Conservation (phyloP, 2,888 invertebrate genomes). For the Eugnorisma glareosa region DNA sequence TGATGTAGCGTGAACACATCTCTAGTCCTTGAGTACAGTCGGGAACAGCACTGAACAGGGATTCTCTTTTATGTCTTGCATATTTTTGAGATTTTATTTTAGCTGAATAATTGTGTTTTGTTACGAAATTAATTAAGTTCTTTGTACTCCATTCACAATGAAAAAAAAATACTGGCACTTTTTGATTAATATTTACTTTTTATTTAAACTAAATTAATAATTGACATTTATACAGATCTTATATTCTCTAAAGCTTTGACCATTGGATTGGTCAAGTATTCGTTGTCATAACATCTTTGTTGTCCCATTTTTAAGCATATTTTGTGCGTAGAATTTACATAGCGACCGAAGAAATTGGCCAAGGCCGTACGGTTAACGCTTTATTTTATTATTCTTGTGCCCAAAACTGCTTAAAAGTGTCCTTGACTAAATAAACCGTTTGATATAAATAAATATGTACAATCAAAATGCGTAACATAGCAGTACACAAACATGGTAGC, state of each 20-base stretch:
- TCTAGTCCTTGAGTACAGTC: conserved; percentile 71
- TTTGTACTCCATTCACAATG: background rate
- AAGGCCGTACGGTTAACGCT: conserved; percentile 16
- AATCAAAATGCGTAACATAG: conserved; percentile 10
- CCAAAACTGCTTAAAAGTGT: conserved; percentile 23
- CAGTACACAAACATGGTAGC: conserved; percentile 7
- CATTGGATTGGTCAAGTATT: background rate
- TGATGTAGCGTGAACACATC: conserved; percentile 80
- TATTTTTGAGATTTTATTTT: background rate
- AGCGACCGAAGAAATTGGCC: conserved; percentile 18
- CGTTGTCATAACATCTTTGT: background rate
- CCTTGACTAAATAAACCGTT: conserved; percentile 16
- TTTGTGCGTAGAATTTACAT: background rate
- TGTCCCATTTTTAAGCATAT: background rate
- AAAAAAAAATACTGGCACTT: background rate
- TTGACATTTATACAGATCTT: background rate
- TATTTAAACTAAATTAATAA: background rate
- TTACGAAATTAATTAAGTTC: background rate
- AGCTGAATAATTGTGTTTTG: background rate
- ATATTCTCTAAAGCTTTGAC: background rate
- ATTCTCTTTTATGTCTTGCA: background rate
- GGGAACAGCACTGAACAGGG: background rate
- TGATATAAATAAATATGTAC: background rate
- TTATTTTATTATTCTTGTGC: background rate
- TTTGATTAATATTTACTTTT: background rate